Base-by-base conservation (phyloP, 2,797 vertebrate species). In the Furcifer pardalis region DNA sequence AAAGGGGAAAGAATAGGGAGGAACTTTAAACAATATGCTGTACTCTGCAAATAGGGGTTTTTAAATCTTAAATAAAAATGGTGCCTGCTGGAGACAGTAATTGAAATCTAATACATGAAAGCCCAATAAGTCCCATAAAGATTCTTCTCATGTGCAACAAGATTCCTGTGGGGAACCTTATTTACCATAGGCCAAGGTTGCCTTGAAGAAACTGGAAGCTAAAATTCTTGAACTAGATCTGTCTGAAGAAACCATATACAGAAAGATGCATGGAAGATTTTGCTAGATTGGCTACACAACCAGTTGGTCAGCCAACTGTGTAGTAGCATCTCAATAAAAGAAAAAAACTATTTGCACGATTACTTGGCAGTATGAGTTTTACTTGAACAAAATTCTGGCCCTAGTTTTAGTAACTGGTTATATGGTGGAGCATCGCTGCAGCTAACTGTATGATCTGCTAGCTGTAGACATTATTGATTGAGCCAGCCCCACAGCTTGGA, bases 101-200 rank as follows among this genome's bases (percentile, higher is more conserved):
- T 13, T 68, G 63, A 85, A 76, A 68, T 59, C 12, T 60, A 85
- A 85, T 35, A 74, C 60, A 49, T 42, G 32, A 78, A 72, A 23
- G 66, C 13, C 32, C 27, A 3, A n/a, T 62, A 42, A 19, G 60
- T 9, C 42, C 46, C 40, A 49, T 42, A 3, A 17, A 44, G 60
- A 77, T 77, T 59, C 17, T 42, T 72, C 10, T 68, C 35, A 82
- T 10, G 13, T 9, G 37, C 49, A 42, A 56, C 6, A 42, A 23
- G 15, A 72, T 60, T 19, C 52, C 52, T 56, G 52, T 56, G 52
- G 42, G 35, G 30, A 81, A 32, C 79, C 12, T 63, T 60, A 32
- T 13, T 60, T n/a, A 13, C 23, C 37, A 32, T 49, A 30, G 25
- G 7, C 44, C 56, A 79, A 72, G 27, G 5, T 8, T 49, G 7